These are phyloP conservation scores for Bettongia penicillata DNA, from an alignment of 2,113 vertebrate genomes.

Conservation along the genomic window DNA sequence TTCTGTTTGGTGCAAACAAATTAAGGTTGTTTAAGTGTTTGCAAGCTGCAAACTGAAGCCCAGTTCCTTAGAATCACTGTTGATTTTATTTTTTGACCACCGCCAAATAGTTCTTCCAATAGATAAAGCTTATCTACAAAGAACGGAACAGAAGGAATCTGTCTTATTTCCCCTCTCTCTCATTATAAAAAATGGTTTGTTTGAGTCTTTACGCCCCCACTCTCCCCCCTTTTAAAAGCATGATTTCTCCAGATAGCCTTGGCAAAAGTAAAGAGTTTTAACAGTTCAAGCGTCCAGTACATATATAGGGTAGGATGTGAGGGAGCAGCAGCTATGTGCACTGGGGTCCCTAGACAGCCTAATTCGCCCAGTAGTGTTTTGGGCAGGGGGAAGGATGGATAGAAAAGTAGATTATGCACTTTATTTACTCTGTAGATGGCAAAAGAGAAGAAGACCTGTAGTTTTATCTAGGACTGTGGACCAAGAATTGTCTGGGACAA, in stretches of 20 bases:
- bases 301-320: constrained; percentile 18
- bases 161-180: constrained; percentile 44
- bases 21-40: constrained; percentile 11
- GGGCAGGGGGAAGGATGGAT: neutral
- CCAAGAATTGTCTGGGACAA: constrained; percentile 11
- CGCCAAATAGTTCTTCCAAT: constrained; percentile 13
- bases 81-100: constrained; percentile 25
- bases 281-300: constrained; percentile 25
- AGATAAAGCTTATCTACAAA: constrained; percentile 46
- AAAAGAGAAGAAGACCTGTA: neutral
- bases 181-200: constrained; percentile 24
- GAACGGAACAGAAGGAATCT: constrained; percentile 46
- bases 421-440: constrained; percentile 30
- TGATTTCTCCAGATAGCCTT: constrained; percentile 36
- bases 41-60: constrained; percentile 42
- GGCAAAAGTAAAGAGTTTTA: constrained; percentile 23
- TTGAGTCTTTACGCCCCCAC: neutral
- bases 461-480: constrained; percentile 16
- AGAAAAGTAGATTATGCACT: neutral
- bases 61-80: constrained; percentile 17
- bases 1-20: constrained; percentile 53
- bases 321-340: constrained; percentile 15
- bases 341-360: neutral
- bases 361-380: neutral
- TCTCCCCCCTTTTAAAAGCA: constrained; percentile 42